These are phyloP conservation scores for Parazoanthus atlanticus DNA, from an alignment of 92 coral and sea anemone genomes.

Conservation along the genomic window DNA sequence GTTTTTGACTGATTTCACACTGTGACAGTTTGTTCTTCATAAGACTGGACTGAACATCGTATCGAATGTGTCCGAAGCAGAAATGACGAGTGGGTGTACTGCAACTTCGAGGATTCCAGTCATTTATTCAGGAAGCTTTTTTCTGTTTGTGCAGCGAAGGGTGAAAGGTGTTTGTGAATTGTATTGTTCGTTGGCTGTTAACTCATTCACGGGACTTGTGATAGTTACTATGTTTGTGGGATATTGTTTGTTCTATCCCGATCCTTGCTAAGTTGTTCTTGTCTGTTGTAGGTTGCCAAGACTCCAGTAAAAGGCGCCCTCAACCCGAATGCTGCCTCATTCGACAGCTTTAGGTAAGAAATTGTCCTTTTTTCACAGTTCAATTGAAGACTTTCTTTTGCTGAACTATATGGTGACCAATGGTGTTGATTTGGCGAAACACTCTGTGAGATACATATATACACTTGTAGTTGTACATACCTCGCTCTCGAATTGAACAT, in stretches of 20 bases:
- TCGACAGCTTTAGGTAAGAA: slow-evolving; percentile 37
- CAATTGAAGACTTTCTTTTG: too few species aligned
- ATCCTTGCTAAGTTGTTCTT: slow-evolving; percentile 6
- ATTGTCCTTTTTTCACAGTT: background rate
- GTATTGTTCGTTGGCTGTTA: slow-evolving; percentile 34
- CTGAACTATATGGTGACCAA: background rate
- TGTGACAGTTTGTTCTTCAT: slow-evolving; percentile 18
- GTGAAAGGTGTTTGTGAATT: slow-evolving; percentile 22
- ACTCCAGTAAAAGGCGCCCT: slow-evolving; percentile 47
- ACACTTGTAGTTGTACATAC: background rate
- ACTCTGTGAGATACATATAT: background rate
- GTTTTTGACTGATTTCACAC: slow-evolving; percentile 27
- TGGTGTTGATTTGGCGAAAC: background rate
- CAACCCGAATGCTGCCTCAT: slow-evolving; percentile 48
- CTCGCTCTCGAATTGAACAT: background rate
- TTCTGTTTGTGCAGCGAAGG: slow-evolving; percentile 43
- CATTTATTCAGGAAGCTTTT: slow-evolving; percentile 30
- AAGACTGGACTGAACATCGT: background rate
- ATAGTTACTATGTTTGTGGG: slow-evolving; percentile 34
- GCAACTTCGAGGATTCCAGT: slow-evolving; percentile 34
- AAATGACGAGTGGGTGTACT: slow-evolving; percentile 10
- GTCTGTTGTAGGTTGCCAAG: slow-evolving; percentile 37
- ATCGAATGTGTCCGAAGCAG: slow-evolving; percentile 5
- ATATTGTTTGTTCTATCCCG: slow-evolving; percentile 9
- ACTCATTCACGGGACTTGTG: slow-evolving; percentile 32